These are phyloP conservation scores for Enoplosus armatus DNA, from an alignment of 2,797 vertebrate species.

Conservation along the genomic window DNA sequence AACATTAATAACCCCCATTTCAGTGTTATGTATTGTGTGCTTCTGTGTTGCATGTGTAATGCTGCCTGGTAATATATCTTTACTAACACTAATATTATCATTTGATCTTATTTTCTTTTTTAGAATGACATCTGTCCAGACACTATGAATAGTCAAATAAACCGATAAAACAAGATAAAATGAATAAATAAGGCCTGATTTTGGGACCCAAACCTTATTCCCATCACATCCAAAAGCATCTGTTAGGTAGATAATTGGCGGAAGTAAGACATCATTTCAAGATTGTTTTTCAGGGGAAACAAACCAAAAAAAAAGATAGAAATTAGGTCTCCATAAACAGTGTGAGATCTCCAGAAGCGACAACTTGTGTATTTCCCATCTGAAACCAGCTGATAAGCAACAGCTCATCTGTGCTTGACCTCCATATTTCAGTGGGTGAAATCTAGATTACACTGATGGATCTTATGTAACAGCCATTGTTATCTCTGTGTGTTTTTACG, in stretches of 20 bases:
- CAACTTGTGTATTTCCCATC: background rate
- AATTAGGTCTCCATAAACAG: background rate
- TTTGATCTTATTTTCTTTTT: no score
- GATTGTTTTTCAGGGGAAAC: background rate
- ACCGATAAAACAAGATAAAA: background rate
- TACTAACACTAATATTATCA: no score
- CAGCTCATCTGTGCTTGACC: constrained; percentile 1
- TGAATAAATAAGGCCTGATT: background rate
- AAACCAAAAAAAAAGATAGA: background rate
- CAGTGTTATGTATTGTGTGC: background rate
- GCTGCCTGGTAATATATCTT: no score
- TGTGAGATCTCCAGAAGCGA: background rate
- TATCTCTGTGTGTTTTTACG: background rate
- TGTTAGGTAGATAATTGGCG: background rate
- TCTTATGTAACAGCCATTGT: constrained; percentile 40
- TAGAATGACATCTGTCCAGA: background rate
- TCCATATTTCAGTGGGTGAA: constrained; percentile 5
- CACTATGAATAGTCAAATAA: background rate
- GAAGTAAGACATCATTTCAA: background rate
- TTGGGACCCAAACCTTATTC: background rate
- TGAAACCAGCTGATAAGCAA: constrained; percentile 24
- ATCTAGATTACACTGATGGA: constrained; percentile 3
- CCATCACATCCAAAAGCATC: background rate
- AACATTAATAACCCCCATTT: background rate
- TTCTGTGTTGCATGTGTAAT: background rate